A percentile compares a stretch with the other conserved stretches of the same genome.
These are phyloP conservation scores for Heliconius hermathena DNA, from an alignment of 1,140 invertebrate species.

Conservation along the genomic window DNA sequence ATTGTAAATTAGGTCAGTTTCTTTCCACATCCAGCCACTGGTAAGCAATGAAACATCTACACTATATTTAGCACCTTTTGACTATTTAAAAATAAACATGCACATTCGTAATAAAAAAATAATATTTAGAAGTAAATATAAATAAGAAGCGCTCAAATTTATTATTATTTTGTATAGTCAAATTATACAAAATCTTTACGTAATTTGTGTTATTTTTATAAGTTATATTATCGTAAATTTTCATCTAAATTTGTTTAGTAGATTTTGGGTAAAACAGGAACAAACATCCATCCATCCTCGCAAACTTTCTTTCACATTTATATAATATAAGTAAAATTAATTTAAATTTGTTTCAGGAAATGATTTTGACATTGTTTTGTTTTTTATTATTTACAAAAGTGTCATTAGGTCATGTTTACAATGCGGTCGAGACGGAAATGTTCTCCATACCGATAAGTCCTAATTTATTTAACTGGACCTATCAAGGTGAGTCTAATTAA, in stretches of 20 bases:
- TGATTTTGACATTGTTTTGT: conserved; percentile 38
- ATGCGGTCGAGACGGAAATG: conserved; percentile 84
- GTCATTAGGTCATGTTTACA: conserved; percentile 55
- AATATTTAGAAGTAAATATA: not conserved
- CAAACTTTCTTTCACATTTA: too few species aligned
- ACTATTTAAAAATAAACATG: not conserved
- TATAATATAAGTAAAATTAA: not conserved
- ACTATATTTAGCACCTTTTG: not conserved
- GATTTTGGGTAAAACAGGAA: too few species aligned
- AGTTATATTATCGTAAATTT: not conserved
- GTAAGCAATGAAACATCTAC: conserved; percentile 17
- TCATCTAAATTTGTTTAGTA: not conserved
- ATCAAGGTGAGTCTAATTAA: conserved; percentile 79
- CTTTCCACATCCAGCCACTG: conserved; percentile 31
- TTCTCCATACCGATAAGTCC: conserved; percentile 85
- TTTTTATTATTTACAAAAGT: conserved; percentile 43
- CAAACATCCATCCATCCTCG: too few species aligned
- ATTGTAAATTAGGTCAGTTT: conserved; percentile 61
- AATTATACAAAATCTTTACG: too few species aligned
- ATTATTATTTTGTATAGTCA: too few species aligned
- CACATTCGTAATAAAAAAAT: not conserved
- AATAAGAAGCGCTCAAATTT: too few species aligned
- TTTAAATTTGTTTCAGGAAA: conserved; percentile 37
- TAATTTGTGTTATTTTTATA: too few species aligned
- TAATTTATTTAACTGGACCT: conserved; percentile 86